Base-by-base conservation (phyloP, 2,888 invertebrate species). In the Coleophora deauratella region DNA sequence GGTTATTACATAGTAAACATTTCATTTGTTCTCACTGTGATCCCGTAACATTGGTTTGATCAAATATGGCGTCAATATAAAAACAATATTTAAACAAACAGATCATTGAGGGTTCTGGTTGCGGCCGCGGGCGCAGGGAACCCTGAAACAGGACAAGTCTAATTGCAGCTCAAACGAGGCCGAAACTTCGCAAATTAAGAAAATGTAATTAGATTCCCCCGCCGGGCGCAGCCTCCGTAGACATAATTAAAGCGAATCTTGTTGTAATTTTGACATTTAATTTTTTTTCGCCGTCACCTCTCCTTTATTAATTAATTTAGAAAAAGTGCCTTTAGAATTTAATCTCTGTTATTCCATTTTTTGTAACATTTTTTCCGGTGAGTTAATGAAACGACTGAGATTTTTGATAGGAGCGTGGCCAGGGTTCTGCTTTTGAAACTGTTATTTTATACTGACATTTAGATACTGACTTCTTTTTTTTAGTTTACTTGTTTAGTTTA, bases 221-320 rank as follows among this genome's bases (percentile, higher is more conserved):
- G 31, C 43, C 41, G 46, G 38, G 35, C 46, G 38, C 60, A 54
- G 52, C 62, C 57, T 57, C 57, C 43, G 48, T 51, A 73, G 79
- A 80, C 81, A 80, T 80, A 79, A 81, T 84, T 79, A 81, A 81
- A 71, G 71, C 67, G 69, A 80, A 82, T 82, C 78, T 81, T 79
- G 81, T 81, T 82, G 82, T 84, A 84, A 84, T 82, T 82, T 81
- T 78, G 79, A 82, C 81, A 68, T 82, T 82, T 81, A 78, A 81
- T 81, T 82, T 82, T 81, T 81, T 79, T 62, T 62, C 66, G 58
- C 57, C 66, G 67, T 70, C 74, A 72, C 74, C 74, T 75, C 68
- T 57, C 73, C 73, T 59, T 68, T 63, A 69, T 78, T 82, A 81
- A 82, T 82, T 82, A 82, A 80, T 79, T 81, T 73, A 68, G 68